These are phyloP conservation scores for Eulemur albifrons DNA, from an alignment of 2,797 vertebrate species.

Conservation along the genomic window DNA sequence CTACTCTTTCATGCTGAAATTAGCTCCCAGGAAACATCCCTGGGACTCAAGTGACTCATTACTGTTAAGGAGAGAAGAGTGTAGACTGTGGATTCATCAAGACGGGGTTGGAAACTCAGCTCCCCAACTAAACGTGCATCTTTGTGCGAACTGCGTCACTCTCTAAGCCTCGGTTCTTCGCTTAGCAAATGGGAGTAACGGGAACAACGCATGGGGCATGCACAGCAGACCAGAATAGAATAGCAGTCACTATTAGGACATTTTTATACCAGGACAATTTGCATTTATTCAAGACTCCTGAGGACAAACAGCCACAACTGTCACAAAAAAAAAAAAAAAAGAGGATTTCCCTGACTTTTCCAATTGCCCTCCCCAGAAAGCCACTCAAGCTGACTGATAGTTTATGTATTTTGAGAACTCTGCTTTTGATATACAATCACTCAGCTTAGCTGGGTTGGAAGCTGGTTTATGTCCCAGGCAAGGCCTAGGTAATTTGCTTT, in stretches of 20 bases:
- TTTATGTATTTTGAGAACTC: neutral
- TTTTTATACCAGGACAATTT: neutral
- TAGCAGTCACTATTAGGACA: neutral
- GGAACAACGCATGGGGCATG: neutral
- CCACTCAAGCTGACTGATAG: neutral
- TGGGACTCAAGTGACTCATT: neutral
- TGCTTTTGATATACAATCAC: neutral
- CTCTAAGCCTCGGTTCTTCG: neutral
- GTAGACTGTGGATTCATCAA: neutral
- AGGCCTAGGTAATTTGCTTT: neutral
- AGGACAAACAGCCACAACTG: neutral
- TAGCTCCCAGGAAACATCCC: slow-evolving; percentile 6
- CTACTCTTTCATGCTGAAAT: slow-evolving; percentile 1
- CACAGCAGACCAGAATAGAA: neutral
- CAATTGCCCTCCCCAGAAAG: neutral
- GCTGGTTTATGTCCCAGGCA: neutral
- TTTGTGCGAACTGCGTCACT: neutral
- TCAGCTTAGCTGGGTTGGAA: neutral
- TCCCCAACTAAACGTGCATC: neutral
- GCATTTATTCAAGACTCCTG: neutral
- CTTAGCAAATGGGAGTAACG: neutral
- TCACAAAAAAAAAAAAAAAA: neutral
- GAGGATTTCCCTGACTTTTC: neutral
- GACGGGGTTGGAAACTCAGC: neutral
- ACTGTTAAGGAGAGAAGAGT: neutral